phyloP scores from a whole-genome alignment of 2,797 vertebrate species.

The Premnoplex brunnescens region DNA sequence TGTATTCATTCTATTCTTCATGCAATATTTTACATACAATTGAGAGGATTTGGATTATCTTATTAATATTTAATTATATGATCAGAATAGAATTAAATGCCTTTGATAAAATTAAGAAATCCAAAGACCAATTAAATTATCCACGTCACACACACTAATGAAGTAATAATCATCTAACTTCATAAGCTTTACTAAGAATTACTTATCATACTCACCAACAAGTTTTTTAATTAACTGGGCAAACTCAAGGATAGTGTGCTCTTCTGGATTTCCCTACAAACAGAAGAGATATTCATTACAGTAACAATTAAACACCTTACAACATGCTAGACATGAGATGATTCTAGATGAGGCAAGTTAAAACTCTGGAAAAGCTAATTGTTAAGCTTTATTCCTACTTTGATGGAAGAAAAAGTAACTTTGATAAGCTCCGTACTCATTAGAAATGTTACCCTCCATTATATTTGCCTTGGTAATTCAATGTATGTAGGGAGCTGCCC shows the following conservation, averaged over 20 bases:
- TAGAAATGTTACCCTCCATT: neutral
- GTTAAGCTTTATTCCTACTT: neutral
- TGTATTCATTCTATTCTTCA: neutral
- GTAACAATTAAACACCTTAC: neutral
- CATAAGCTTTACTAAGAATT: neutral
- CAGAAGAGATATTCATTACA: constrained; percentile 26
- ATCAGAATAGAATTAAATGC: neutral
- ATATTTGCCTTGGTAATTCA: neutral
- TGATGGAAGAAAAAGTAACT: fast-evolving
- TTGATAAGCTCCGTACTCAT: neutral
- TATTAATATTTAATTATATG: constrained; percentile 11
- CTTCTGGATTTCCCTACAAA: constrained; percentile 94
- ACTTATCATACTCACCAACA: constrained; percentile 85
- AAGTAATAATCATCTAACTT: neutral
- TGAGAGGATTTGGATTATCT: neutral
- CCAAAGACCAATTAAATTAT: constrained; percentile 21
- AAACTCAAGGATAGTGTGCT: constrained; percentile 97
- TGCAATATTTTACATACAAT: neutral
- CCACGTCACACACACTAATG: neutral
- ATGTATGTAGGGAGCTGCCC: fast-evolving
- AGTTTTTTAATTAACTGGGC: constrained; percentile 96
- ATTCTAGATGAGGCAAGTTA: neutral
- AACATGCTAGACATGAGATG: neutral
- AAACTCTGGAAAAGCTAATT: neutral
- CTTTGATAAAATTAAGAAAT: constrained; percentile 18